Evolutionary conservation across 2,888 invertebrate genomes (phyloP).

Genomic region (Pomacea canaliculata): DNA sequence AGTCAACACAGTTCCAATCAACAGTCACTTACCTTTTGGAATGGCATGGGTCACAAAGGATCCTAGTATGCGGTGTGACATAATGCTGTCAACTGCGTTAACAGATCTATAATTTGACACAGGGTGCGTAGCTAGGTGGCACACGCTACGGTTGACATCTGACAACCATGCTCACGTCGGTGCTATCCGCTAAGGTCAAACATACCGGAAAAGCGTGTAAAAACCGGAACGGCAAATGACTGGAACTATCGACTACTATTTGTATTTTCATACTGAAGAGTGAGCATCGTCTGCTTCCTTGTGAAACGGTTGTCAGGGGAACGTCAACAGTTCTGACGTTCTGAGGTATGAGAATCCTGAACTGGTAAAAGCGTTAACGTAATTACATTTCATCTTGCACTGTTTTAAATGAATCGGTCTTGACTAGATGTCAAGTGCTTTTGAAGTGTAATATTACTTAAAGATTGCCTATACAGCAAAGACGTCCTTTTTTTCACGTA

Average conservation of each 20-base stretch:
- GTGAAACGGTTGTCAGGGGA: not conserved
- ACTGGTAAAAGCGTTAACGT: too few species aligned
- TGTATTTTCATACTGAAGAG: not conserved
- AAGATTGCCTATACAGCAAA: too few species aligned
- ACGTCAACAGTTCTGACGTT: too few species aligned
- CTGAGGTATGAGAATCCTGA: too few species aligned
- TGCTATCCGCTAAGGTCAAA: slow-evolving; percentile 2
- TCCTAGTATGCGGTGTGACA: slow-evolving; percentile 18
- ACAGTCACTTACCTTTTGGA: slow-evolving; percentile 9
- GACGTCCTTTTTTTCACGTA: too few species aligned
- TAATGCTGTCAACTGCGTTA: not conserved
- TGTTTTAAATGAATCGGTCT: too few species aligned
- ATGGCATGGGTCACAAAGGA: not conserved
- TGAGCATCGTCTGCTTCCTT: not conserved
- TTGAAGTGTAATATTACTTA: too few species aligned
- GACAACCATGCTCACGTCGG: not conserved
- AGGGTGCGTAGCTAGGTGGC: too few species aligned
- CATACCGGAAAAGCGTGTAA: not conserved
- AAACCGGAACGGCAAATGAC: not conserved
- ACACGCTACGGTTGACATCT: not conserved
- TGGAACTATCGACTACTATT: not conserved
- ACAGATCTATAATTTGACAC: too few species aligned
- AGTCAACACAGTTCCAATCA: too few species aligned
- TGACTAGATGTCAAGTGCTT: too few species aligned
- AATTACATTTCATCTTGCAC: too few species aligned